Percentiles rank a stretch among this genome's conserved stretches.
Conservation (phyloP, 2,888 invertebrate genomes). For the Scaptomyza tumidula region DNA sequence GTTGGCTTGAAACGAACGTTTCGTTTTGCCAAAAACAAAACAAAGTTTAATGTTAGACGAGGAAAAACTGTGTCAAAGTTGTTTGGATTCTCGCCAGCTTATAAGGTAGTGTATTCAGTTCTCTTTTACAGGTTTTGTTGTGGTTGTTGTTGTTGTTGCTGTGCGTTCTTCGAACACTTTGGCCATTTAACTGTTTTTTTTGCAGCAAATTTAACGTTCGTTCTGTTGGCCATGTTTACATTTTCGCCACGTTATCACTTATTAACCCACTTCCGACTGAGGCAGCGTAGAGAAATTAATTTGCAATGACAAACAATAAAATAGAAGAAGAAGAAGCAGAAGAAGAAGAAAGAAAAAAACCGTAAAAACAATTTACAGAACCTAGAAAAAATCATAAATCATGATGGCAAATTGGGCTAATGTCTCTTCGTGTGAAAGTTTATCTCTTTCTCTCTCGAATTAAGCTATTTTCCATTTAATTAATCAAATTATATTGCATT, state of each 20-base stretch:
- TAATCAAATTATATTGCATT: constrained; percentile 70
- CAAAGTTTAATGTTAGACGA: constrained; percentile 19
- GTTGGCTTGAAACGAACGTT: background rate
- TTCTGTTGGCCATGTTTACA: constrained; percentile 66
- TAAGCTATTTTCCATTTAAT: constrained; percentile 72
- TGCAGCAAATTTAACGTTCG: constrained; percentile 64
- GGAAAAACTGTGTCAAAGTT: constrained; percentile 58
- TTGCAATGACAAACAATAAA: constrained; percentile 59
- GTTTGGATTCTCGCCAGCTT: constrained; percentile 43
- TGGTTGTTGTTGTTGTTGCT: background rate
- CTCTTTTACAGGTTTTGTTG: constrained; percentile 18
- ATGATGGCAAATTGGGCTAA: constrained; percentile 74
- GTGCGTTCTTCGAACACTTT: constrained; percentile 27
- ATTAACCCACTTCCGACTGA: constrained; percentile 74
- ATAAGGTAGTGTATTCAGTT: constrained; percentile 27
- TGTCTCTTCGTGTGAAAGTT: constrained; percentile 72
- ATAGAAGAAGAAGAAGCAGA: constrained; percentile 13
- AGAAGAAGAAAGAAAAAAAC: constrained; percentile 24
- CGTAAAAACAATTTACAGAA: constrained; percentile 72
- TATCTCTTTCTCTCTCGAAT: constrained; percentile 44
- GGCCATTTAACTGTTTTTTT: constrained; percentile 48
- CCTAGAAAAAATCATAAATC: constrained; percentile 76
- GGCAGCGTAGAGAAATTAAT: constrained; percentile 68
- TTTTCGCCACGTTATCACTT: constrained; percentile 76
- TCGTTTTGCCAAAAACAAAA: constrained; percentile 16